Conservation (phyloP, 2,888 invertebrate genomes). For the Eurytoma adleriae region DNA sequence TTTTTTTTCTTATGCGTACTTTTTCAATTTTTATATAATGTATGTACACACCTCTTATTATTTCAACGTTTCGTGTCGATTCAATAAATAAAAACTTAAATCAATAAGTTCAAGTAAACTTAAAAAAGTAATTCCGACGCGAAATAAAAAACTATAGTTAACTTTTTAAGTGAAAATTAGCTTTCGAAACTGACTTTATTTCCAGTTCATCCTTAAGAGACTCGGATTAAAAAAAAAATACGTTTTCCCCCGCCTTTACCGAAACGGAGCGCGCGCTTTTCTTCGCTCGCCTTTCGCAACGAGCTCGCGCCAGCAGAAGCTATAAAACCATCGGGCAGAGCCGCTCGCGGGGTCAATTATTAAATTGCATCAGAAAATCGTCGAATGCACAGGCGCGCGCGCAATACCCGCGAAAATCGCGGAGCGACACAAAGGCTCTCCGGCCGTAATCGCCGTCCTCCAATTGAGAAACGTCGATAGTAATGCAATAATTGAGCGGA, state of each 20-base stretch:
- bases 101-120: too few relatives aligned
- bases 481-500: constrained; percentile 26
- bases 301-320: constrained; percentile 1
- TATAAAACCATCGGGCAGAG: constrained; percentile 11
- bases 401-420: constrained; percentile 31
- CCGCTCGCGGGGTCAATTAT: constrained; percentile 25
- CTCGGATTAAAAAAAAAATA: background rate
- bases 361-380: constrained; percentile 46
- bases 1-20: too few relatives aligned
- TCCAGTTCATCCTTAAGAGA: background rate
- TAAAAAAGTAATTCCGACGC: too few relatives aligned
- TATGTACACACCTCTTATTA: too few relatives aligned
- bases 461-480: constrained; percentile 45
- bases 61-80: too few relatives aligned
- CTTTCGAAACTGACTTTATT: background rate
- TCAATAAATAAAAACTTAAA: too few relatives aligned
- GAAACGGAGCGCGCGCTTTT: background rate
- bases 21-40: too few relatives aligned
- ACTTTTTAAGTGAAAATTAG: too few relatives aligned
- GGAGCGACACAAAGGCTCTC: background rate
- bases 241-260: background rate
- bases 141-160: too few relatives aligned
- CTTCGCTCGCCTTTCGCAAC: background rate
- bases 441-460: constrained; percentile 2
- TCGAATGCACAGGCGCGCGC: background rate